phyloP scores from a whole-genome alignment of 2,113 vertebrate genomes.

The Callithrix jacchus region DNA sequence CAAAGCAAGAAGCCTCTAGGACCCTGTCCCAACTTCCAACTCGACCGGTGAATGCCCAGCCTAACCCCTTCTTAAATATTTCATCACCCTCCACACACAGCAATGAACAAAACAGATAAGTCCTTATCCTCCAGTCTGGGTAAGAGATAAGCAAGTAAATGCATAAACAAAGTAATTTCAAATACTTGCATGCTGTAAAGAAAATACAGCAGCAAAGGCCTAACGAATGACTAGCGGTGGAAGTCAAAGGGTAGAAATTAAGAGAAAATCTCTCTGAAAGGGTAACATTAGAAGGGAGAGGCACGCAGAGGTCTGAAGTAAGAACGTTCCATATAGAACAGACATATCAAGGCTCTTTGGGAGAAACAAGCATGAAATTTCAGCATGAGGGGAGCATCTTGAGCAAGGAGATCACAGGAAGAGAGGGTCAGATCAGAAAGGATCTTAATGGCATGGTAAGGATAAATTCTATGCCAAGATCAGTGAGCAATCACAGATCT shows the following conservation, averaged over 20 bases:
- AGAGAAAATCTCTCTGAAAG: neutral
- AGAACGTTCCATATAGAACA: neutral
- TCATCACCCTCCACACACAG: slow-evolving; percentile 24
- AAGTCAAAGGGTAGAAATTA: neutral
- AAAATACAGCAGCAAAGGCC: neutral
- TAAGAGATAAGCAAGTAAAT: neutral
- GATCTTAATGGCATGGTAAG: neutral
- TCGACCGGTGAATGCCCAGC: neutral
- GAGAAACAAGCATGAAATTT: neutral
- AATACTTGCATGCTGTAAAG: neutral
- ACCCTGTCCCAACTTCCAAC: neutral
- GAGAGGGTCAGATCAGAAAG: neutral
- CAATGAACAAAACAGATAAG: slow-evolving; percentile 4
- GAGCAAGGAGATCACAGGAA: neutral
- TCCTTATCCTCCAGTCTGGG: neutral
- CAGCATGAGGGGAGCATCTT: too few relatives aligned
- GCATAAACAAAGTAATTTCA: neutral
- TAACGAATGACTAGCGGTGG: neutral
- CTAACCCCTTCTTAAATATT: slow-evolving; percentile 31
- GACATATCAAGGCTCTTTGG: neutral
- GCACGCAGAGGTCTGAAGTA: neutral
- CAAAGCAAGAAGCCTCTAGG: neutral
- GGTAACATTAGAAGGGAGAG: neutral
- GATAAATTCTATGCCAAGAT: neutral
- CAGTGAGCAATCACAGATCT: neutral